A percentile compares a stretch with the other conserved stretches of the same genome.
These are phyloP conservation scores for Cephus cinctus DNA, from an alignment of 1,140 invertebrate species.

Conservation along the genomic window DNA sequence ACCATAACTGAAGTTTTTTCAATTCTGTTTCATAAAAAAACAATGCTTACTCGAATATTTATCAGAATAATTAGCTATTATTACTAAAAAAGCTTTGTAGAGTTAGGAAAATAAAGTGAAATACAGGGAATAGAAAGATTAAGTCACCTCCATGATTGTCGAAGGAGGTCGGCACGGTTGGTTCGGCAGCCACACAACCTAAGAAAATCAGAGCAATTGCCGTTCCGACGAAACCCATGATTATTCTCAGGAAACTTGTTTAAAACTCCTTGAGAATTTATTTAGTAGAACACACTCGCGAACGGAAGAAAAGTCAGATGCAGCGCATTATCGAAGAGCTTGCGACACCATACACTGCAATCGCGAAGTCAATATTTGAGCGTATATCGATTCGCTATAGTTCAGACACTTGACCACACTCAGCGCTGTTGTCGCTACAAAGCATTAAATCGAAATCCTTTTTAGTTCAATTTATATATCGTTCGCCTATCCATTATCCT, in stretches of 20 bases:
- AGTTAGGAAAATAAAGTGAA: too few relatives aligned
- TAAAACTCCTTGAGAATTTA: conserved; percentile 20
- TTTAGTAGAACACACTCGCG: conserved; percentile 32
- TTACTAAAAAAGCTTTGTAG: neutral
- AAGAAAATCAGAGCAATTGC: conserved; percentile 44
- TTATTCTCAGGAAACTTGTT: conserved; percentile 38
- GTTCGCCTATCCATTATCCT: too few relatives aligned
- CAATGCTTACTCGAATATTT: too few relatives aligned
- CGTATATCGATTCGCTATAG: conserved; percentile 51
- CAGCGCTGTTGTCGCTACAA: conserved; percentile 24
- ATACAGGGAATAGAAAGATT: conserved; percentile 25
- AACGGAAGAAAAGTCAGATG: conserved; percentile 18
- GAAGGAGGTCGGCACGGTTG: conserved; percentile 44
- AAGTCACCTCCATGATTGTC: conserved; percentile 53
- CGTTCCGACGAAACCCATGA: conserved; percentile 39
- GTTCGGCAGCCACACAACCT: conserved; percentile 31
- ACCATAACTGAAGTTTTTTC: too few relatives aligned
- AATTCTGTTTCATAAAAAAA: too few relatives aligned
- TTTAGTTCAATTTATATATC: too few relatives aligned
- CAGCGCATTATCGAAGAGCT: conserved; percentile 15
- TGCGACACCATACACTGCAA: conserved; percentile 42
- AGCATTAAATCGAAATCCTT: too few relatives aligned
- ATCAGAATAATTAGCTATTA: neutral
- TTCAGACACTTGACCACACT: conserved; percentile 22
- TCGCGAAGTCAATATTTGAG: conserved; percentile 53